Percentiles rank a stretch among this genome's conserved stretches.
Evolutionary conservation across 2,113 vertebrate species (phyloP).

Genomic region (Australoheros scitulus): DNA sequence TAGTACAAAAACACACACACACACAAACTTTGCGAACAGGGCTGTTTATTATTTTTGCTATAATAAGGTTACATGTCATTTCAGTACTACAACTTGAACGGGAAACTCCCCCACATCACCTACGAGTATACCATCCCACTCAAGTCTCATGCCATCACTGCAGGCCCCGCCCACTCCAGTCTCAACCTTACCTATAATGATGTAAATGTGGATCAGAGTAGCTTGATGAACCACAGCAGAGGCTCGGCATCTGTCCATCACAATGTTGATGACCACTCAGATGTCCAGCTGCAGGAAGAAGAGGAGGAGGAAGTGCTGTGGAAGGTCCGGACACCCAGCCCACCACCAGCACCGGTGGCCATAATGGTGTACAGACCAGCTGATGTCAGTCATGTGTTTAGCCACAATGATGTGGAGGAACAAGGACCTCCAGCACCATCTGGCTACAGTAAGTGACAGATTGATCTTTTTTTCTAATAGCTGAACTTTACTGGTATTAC

Average conservation of each 20-base stretch:
- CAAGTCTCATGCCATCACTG: conserved; percentile 27
- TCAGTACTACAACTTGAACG: conserved; percentile 91
- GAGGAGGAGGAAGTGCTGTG: conserved; percentile 5
- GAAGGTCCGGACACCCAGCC: conserved; percentile 61
- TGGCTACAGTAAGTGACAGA: conserved; percentile 62
- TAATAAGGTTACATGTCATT: neutral
- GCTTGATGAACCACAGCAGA: conserved; percentile 54
- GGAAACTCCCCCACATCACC: conserved; percentile 88
- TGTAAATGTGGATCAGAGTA: conserved; percentile 18
- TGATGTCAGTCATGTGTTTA: conserved; percentile 56
- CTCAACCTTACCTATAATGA: conserved; percentile 59
- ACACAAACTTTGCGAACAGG: neutral
- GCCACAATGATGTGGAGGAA: conserved; percentile 70
- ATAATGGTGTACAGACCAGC: conserved; percentile 55
- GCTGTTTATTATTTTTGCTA: neutral
- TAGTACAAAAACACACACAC: conserved; percentile 10
- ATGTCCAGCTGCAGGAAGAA: conserved; percentile 33
- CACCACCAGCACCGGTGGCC: conserved; percentile 54
- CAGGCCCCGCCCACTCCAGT: neutral
- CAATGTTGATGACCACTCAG: conserved; percentile 18
- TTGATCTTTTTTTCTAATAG: neutral
- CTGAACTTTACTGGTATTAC: neutral
- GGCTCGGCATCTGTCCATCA: conserved; percentile 2
- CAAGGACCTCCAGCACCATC: conserved; percentile 50
- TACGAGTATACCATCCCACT: conserved; percentile 88